phyloP scores from a whole-genome alignment of 2,113 vertebrate genomes.

The Terrapene triunguis region DNA sequence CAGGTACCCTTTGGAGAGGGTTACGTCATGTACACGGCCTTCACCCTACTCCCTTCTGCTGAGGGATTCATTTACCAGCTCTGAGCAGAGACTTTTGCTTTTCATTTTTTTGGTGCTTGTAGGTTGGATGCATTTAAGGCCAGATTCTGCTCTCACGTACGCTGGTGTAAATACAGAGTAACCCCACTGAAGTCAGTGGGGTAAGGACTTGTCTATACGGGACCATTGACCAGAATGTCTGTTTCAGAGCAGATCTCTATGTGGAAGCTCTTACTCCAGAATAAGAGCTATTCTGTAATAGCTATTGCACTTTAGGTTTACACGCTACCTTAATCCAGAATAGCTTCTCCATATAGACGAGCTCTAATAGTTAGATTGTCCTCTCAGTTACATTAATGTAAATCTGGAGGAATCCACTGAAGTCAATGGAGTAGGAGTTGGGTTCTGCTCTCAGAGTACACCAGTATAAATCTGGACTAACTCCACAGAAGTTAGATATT shows the following conservation, averaged over 20 bases:
- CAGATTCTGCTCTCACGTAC: neutral
- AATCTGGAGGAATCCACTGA: neutral
- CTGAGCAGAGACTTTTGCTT: neutral
- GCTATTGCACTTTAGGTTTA: neutral
- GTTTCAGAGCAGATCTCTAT: neutral
- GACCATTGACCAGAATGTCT: neutral
- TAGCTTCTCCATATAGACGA: neutral
- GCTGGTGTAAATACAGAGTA: neutral
- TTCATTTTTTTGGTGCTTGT: neutral
- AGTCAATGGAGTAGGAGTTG: neutral
- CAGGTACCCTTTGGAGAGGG: neutral
- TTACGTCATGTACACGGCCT: neutral
- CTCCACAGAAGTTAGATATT: neutral
- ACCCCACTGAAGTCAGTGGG: rapidly evolving
- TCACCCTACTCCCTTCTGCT: neutral
- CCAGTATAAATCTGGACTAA: neutral
- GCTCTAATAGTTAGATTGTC: neutral
- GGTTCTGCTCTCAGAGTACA: neutral
- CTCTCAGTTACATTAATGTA: rapidly evolving
- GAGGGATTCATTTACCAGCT: rapidly evolving
- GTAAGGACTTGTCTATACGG: neutral
- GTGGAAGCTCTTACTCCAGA: neutral
- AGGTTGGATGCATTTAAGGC: neutral
- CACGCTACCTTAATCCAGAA: neutral
- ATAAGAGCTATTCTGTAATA: neutral